Base-by-base conservation (phyloP, 2,888 invertebrate species). In the Cryptus viduatorius region DNA sequence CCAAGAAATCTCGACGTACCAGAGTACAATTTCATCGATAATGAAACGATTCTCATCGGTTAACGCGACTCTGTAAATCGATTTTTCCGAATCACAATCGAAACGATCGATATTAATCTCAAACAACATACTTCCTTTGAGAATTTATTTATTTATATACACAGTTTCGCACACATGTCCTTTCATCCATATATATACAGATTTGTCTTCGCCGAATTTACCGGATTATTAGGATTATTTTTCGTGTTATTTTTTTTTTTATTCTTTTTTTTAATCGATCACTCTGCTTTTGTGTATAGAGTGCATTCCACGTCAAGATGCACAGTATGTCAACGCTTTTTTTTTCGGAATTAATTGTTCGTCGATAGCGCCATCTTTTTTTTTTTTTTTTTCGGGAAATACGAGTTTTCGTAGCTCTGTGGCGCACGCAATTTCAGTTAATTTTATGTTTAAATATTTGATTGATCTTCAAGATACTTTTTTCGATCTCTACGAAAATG, bases 1-100 rank as follows among this genome's bases (percentile, higher is more conserved):
- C 96, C 97, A 0, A 92, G 94, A 0, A 97, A 97, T 92, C 93
- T 97, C 87, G 96, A 95, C 89, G 94, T 97, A 42, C 97, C 97
- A 0, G 94, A 94, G n/a, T 95, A 97, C 88, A 93, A 91, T 87
- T 96, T 95, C 89, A 0, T 94, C 14, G 94, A 95, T 44, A 94
- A 95, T 56, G 93, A 94, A 29, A 91, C 95, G 16, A 89, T 97
- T 83, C 91, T 96, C 84, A 95, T 96, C 84, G 96, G 96, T 61
- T 94, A 87, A 91, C 29, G 16, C 31, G 56, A 37, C n/a, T 46
- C 8, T 53, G n/a, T 1, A n/a, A 68, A 67, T 61, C 29, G 42
- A 65, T 76, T 56, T n/a, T 10, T 37, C 7, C 24, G 37, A 48
- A 29, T 50, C 64, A 61, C 29, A 69, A 31, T 81, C 7, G 37